Conservation (phyloP, 2,888 invertebrate genomes). For the Oscheius onirici region DNA sequence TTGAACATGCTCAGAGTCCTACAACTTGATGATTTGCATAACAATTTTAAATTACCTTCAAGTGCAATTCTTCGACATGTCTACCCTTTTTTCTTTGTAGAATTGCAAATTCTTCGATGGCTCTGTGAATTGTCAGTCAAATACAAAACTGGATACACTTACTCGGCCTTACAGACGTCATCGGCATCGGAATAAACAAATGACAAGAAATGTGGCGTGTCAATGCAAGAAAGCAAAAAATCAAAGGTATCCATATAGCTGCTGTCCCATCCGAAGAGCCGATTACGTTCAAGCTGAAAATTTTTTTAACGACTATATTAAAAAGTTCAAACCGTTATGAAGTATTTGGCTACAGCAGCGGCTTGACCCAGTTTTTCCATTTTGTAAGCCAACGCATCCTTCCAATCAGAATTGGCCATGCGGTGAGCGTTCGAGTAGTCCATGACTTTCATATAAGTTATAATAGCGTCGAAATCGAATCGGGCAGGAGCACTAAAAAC, state of each 20-base stretch:
- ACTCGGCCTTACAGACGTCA: slow-evolving; percentile 2
- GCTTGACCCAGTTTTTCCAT: background rate
- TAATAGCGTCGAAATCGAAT: background rate
- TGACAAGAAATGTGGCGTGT: background rate
- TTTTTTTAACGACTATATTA: no score
- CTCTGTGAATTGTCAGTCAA: background rate
- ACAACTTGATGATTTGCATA: background rate
- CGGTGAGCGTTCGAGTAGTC: slow-evolving; percentile 9
- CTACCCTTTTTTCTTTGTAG: background rate
- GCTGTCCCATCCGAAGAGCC: background rate
- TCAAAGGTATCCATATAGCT: background rate
- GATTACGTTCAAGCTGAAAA: background rate
- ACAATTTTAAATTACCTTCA: background rate
- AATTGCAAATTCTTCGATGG: background rate
- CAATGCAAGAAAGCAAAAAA: background rate
- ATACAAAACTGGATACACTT: background rate
- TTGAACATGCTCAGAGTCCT: slow-evolving; percentile 24
- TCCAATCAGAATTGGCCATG: background rate
- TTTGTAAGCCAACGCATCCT: background rate
- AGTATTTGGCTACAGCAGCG: background rate
- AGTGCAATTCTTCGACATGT: slow-evolving; percentile 10
- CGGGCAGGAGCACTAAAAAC: slow-evolving; percentile 3
- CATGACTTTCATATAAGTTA: slow-evolving; percentile 8
- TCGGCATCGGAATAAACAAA: slow-evolving; percentile 22
- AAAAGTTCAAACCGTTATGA: background rate